These are phyloP conservation scores for Hydrochoerus hydrochaeris DNA, from an alignment of 2,113 vertebrate species.

Conservation along the genomic window DNA sequence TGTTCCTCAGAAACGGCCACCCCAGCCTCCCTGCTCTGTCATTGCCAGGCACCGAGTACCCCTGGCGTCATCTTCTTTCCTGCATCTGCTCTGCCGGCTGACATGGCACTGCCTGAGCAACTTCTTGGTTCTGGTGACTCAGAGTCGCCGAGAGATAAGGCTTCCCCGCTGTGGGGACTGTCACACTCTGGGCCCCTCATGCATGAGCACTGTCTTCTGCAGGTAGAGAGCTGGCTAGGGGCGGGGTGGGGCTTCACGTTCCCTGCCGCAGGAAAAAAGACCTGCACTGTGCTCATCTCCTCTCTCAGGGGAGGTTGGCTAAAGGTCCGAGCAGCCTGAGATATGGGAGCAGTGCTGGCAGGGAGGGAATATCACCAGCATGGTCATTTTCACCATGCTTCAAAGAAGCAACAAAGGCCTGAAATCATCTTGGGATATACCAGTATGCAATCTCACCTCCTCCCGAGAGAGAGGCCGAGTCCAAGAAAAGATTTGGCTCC, in stretches of 20 bases:
- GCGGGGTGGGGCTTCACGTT: accelerated
- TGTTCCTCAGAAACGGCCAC: neutral
- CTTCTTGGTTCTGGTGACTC: neutral
- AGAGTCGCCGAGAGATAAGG: neutral
- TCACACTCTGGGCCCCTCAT: neutral
- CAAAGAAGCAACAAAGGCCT: neutral
- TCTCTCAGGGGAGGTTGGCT: neutral
- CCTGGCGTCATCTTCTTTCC: accelerated
- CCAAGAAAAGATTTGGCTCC: constrained; percentile 57
- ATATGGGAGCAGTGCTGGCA: neutral
- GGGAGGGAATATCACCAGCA: neutral
- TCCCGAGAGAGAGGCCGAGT: neutral
- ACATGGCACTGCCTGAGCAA: neutral
- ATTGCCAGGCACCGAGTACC: neutral
- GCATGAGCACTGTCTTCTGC: neutral
- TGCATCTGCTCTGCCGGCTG: too few relatives aligned
- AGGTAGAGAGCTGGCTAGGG: neutral
- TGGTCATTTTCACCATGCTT: neutral
- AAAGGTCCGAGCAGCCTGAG: neutral
- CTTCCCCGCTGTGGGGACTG: neutral
- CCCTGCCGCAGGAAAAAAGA: neutral
- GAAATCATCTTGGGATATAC: neutral
- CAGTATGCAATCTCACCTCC: neutral
- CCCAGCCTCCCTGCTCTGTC: neutral
- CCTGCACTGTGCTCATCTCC: neutral